Conservation (phyloP, 2,888 invertebrate genomes). For the Leptopterna dolabrata region DNA sequence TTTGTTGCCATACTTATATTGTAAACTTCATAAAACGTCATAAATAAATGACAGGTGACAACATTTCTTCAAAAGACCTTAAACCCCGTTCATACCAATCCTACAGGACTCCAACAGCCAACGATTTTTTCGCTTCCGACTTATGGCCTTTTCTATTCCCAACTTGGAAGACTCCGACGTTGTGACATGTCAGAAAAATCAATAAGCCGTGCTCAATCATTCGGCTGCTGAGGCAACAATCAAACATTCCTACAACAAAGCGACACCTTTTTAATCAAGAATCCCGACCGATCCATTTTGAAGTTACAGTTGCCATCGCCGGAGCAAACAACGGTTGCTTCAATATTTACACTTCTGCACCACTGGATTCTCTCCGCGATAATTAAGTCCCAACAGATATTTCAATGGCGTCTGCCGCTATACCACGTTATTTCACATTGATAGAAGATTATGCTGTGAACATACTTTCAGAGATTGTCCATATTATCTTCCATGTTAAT, state of each 20-base stretch:
- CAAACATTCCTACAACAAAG: background rate
- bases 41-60: too few species aligned
- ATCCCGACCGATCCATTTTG: background rate
- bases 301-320: background rate
- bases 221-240: background rate
- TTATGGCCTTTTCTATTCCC: too few species aligned
- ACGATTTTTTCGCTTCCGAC: too few species aligned
- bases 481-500: too few species aligned
- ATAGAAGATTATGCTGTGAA: background rate
- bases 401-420: background rate
- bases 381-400: background rate
- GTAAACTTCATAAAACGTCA: too few species aligned
- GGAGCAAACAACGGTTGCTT: background rate
- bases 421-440: background rate
- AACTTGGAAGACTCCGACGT: too few species aligned
- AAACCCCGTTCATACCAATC: too few species aligned
- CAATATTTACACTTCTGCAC: background rate
- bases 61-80: too few species aligned
- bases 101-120: too few species aligned
- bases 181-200: background rate
- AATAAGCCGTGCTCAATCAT: background rate
- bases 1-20: too few species aligned
- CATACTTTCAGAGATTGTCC: too few species aligned
- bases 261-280: constrained; percentile 7
- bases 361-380: background rate